These are phyloP conservation scores for Channallabes apus DNA, from an alignment of 2,797 vertebrate genomes.

Conservation along the genomic window DNA sequence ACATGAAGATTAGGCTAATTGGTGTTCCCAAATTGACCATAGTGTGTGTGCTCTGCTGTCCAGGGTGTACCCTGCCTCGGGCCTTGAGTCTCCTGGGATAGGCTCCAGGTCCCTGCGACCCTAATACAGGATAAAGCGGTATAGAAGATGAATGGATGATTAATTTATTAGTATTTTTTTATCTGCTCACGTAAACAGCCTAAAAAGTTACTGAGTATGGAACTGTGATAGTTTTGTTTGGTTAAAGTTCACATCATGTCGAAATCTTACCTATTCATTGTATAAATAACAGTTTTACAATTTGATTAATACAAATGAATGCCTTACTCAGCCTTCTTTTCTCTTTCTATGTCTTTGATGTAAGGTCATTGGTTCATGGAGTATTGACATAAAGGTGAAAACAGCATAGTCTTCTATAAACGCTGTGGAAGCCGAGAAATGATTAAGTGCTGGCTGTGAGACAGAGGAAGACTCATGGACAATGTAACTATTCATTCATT, in stretches of 20 bases:
- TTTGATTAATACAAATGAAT: background rate
- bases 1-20: too few species aligned
- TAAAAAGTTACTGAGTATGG: background rate
- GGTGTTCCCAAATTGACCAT: too few species aligned
- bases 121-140: too few species aligned
- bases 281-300: background rate
- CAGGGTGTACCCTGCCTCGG: too few species aligned
- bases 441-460: background rate
- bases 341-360: slow-evolving; percentile 2
- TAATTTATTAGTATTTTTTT: background rate
- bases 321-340: background rate
- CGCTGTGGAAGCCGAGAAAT: background rate
- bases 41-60: too few species aligned
- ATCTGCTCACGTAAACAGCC: background rate
- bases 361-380: background rate
- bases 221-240: background rate
- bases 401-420: background rate
- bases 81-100: too few species aligned
- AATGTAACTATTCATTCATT: background rate
- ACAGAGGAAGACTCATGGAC: background rate
- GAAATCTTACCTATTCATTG: background rate
- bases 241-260: background rate
- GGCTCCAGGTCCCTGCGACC: too few species aligned
- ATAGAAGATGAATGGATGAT: too few species aligned
- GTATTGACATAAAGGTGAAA: slow-evolving; percentile 5